A percentile compares a stretch with the other conserved stretches of the same genome.
phyloP scores from a whole-genome alignment of 2,888 invertebrate genomes.

The Antitype chi region DNA sequence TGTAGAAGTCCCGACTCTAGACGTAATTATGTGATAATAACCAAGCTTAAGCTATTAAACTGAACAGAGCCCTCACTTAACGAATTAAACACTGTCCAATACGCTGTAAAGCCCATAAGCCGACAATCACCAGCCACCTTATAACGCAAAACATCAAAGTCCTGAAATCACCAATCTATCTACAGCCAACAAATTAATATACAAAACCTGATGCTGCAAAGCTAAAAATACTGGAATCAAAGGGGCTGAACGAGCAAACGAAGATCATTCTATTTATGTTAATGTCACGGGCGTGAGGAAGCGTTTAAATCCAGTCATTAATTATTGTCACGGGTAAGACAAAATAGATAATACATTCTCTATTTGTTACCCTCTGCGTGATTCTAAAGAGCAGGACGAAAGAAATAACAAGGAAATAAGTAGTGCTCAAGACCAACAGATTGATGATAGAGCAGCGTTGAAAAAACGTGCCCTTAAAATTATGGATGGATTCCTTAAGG shows the following conservation, averaged over 20 bases:
- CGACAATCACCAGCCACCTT: slow-evolving; percentile 87
- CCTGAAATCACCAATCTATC: slow-evolving; percentile 80
- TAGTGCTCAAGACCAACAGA: slow-evolving; percentile 82
- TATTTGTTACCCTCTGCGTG: slow-evolving; percentile 86
- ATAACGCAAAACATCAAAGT: slow-evolving; percentile 89
- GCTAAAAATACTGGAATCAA: slow-evolving; percentile 90
- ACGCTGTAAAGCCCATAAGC: slow-evolving; percentile 77
- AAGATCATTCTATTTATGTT: slow-evolving; percentile 90
- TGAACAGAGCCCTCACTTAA: slow-evolving; percentile 71
- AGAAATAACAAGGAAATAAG: slow-evolving; percentile 87
- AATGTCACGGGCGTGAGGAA: slow-evolving; percentile 91
- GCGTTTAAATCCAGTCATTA: slow-evolving; percentile 91
- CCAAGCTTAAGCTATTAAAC: slow-evolving; percentile 63
- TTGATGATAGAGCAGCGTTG: slow-evolving; percentile 85
- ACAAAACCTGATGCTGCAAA: slow-evolving; percentile 84
- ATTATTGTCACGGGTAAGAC: slow-evolving; percentile 90
- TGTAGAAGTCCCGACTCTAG: slow-evolving; percentile 5
- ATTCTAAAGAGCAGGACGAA: slow-evolving; percentile 85
- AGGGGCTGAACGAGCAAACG: slow-evolving; percentile 86
- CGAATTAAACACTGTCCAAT: slow-evolving; percentile 77
- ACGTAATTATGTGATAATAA: slow-evolving; percentile 57
- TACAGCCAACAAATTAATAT: slow-evolving; percentile 88
- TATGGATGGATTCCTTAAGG: slow-evolving; percentile 82
- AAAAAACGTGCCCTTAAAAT: slow-evolving; percentile 87
- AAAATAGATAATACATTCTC: slow-evolving; percentile 90